These are phyloP conservation scores for Phoxinus phoxinus DNA, from an alignment of 2,113 vertebrate species.

Conservation along the genomic window DNA sequence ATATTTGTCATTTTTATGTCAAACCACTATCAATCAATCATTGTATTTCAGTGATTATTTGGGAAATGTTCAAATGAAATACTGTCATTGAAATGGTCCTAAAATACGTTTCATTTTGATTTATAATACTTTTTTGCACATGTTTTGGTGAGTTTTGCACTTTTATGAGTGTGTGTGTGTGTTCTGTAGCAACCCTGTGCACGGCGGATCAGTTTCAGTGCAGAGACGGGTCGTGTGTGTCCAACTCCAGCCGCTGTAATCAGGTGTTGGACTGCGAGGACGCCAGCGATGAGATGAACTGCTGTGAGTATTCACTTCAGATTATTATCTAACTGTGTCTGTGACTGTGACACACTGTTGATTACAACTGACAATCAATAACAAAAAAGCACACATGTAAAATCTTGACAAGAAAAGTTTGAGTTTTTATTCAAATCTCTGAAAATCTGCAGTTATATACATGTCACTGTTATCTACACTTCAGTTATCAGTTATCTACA, in stretches of 20 bases:
- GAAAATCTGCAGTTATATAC: too few relatives aligned
- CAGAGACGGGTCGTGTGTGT: conserved; percentile 86
- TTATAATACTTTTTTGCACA: neutral
- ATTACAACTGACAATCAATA: neutral
- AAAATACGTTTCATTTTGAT: neutral
- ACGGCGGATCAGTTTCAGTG: conserved; percentile 87
- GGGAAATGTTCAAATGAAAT: too few relatives aligned
- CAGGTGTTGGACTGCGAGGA: conserved; percentile 93
- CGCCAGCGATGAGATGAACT: conserved; percentile 94
- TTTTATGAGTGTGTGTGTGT: conserved; percentile 49
- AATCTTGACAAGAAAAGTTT: too few relatives aligned
- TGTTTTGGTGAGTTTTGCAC: conserved; percentile 35
- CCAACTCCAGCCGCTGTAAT: conserved; percentile 94
- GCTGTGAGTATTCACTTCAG: conserved; percentile 87
- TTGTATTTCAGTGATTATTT: too few relatives aligned
- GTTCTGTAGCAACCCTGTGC: conserved; percentile 83
- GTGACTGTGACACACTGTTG: neutral
- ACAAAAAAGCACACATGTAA: too few relatives aligned
- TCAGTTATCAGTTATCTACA: too few relatives aligned
- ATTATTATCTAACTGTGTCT: neutral
- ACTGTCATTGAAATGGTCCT: too few relatives aligned
- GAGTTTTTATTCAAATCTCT: too few relatives aligned
- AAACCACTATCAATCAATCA: too few relatives aligned
- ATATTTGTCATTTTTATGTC: neutral
- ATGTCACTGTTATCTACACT: too few relatives aligned